These are phyloP conservation scores for Volucella bombylans DNA, from an alignment of 2,888 invertebrate genomes.

Conservation along the genomic window DNA sequence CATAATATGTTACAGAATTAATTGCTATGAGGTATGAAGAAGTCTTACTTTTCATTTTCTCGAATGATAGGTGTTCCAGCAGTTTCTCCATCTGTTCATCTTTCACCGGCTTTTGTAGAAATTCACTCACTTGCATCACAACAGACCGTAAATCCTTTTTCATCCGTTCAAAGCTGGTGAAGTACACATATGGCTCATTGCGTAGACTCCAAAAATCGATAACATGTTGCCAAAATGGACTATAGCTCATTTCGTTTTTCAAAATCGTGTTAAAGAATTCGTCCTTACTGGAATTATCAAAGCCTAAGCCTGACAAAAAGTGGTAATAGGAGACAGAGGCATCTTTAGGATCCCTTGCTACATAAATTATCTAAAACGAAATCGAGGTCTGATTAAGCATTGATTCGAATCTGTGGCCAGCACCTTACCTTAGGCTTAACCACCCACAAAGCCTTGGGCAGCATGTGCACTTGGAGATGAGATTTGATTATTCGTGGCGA, in stretches of 20 bases:
- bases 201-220: constrained; percentile 77
- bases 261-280: constrained; percentile 77
- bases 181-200: constrained; percentile 75
- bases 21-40: no score
- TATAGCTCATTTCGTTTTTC: constrained; percentile 45
- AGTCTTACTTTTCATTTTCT: constrained; percentile 77
- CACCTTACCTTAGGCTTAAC: constrained; percentile 73
- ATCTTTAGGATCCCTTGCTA: constrained; percentile 92
- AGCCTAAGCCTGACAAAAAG: constrained; percentile 85
- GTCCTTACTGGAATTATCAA: constrained; percentile 84
- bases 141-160: constrained; percentile 74
- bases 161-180: constrained; percentile 77
- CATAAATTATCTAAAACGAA: constrained; percentile 86
- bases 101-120: constrained; percentile 76
- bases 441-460: constrained; percentile 75
- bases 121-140: constrained; percentile 70
- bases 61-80: constrained; percentile 78
- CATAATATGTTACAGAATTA: no score
- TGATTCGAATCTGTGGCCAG: no score
- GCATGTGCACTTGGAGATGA: constrained; percentile 75
- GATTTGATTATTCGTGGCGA: constrained; percentile 76
- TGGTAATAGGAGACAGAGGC: constrained; percentile 91
- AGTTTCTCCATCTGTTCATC: constrained; percentile 76
- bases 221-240: constrained; percentile 75
- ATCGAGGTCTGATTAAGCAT: no score